Conservation (phyloP, 1,140 invertebrate species). For the Caenorhabditis elegans region DNA sequence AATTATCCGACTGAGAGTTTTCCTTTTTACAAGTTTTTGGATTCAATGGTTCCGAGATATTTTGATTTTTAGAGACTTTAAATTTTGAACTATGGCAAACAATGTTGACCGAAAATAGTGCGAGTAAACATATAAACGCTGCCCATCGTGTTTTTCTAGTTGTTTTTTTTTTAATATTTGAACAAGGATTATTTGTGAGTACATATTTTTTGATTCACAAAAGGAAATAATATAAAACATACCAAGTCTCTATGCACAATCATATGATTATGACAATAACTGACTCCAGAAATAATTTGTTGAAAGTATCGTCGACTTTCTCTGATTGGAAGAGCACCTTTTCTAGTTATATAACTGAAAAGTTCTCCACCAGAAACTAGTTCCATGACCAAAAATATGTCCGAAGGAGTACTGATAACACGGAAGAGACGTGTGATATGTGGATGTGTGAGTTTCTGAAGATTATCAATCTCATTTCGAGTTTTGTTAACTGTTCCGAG, state of each 20-base stretch:
- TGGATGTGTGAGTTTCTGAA: constrained; percentile 97
- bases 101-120: too few relatives aligned
- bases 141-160: too few relatives aligned
- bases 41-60: too few relatives aligned
- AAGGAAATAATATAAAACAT: too few relatives aligned
- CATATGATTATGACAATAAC: constrained; percentile 99
- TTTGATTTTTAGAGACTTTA: too few relatives aligned
- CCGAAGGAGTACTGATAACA: constrained; percentile 93
- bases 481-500: constrained; percentile 99
- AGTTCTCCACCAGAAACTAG: constrained; percentile 98
- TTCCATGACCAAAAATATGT: constrained; percentile 99
- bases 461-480: constrained; percentile 94
- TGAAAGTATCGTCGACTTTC: constrained; percentile 94
- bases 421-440: constrained; percentile 97
- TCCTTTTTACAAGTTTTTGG: too few relatives aligned
- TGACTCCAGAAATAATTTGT: constrained; percentile 90
- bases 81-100: too few relatives aligned
- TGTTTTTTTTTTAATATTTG: too few relatives aligned
- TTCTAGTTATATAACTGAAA: constrained; percentile 98
- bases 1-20: too few relatives aligned
- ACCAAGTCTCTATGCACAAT: constrained; percentile 83
- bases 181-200: too few relatives aligned
- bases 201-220: too few relatives aligned
- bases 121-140: too few relatives aligned
- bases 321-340: constrained; percentile 91